These are phyloP conservation scores for Anarrhichthys ocellatus DNA, from an alignment of 2,113 vertebrate genomes.

Conservation along the genomic window DNA sequence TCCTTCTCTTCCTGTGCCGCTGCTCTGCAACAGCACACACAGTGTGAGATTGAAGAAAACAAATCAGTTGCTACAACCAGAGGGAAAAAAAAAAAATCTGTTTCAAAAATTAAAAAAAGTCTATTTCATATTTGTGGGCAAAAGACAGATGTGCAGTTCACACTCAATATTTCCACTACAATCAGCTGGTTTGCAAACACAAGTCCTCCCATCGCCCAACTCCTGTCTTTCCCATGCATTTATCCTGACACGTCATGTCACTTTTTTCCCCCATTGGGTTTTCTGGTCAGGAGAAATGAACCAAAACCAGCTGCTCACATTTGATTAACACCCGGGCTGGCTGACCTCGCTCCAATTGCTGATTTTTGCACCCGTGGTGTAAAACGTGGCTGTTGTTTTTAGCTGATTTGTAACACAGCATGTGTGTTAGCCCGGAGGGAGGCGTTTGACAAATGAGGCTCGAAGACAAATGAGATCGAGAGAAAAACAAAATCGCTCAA, in stretches of 20 bases:
- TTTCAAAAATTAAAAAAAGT: background rate
- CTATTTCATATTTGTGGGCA: constrained; percentile 39
- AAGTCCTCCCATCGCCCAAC: constrained; percentile 15
- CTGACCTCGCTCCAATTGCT: constrained; percentile 2
- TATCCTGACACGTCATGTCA: constrained; percentile 37
- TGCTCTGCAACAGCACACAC: constrained; percentile 61
- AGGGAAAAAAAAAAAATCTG: background rate
- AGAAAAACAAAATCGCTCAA: constrained; percentile 12
- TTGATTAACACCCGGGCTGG: constrained; percentile 31
- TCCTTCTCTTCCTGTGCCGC: constrained; percentile 46
- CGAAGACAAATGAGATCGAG: constrained; percentile 1
- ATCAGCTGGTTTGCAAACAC: constrained; percentile 29
- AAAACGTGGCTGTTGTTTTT: constrained; percentile 38
- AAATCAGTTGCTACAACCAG: constrained; percentile 41
- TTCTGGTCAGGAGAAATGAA: constrained; percentile 40
- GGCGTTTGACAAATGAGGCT: constrained; percentile 29
- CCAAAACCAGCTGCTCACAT: constrained; percentile 36
- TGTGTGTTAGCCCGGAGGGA: constrained; percentile 4
- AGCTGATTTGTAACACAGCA: constrained; percentile 31
- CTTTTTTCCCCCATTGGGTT: constrained; percentile 28
- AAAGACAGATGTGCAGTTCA: constrained; percentile 22
- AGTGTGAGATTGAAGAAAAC: constrained; percentile 21
- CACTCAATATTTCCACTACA: constrained; percentile 43
- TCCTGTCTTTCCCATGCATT: constrained; percentile 27
- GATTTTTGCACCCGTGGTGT: background rate